Evolutionary conservation across 92 coral and sea anemone genomes (phyloP), one percentile per base, ranked within the genome.

Genomic region (Bergia sp.): DNA sequence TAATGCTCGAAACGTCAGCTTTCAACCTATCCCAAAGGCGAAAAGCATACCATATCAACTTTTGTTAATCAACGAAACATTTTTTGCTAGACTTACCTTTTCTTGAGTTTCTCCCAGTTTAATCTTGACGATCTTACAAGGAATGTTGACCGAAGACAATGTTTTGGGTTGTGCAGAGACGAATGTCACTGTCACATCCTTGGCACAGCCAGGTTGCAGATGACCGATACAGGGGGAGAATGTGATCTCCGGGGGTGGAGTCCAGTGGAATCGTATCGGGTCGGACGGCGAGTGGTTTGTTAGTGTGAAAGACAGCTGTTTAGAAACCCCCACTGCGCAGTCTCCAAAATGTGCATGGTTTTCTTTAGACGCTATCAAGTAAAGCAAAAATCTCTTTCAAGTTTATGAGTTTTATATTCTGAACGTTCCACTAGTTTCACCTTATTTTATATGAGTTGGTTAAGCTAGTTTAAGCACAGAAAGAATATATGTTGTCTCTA

Each of bases 141-240:
- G 96, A 38, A 96, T 82, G 61, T 90, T 91, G 53, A 82, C 82
- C 12, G 90, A 91, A 65, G 91, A 85, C 77, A 96, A 89, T 10
- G 96, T 93, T 80, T 93, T 90, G 20, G 99, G 98, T 83, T 92
- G 89, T 38, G 91, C 86, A 13, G 99, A 94, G 50, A 82, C 86
- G 88, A 97, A 92, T 4, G 92, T 93, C 45, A 97, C 93, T 29
- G 94, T 82, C 57, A 97, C 90, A 81, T 97, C 99, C 77, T 97
- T 97, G 40, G 99, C 99, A 74, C 99, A 97, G 76, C 93, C 96
- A 0, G 99, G 96, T 57, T 93, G 97, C 5, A 97, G 90, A 80
- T 97, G 99, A 3, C 99, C 99, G 39, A 92, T 88, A 57, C 97
- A 95, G 10, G 99, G 99, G 6, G 96, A 94, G 71, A 97, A 97